Evolutionary conservation across 1,140 invertebrate species (phyloP), one percentile per base, ranked within the genome.

Genomic region (Oryctes rhinoceros): DNA sequence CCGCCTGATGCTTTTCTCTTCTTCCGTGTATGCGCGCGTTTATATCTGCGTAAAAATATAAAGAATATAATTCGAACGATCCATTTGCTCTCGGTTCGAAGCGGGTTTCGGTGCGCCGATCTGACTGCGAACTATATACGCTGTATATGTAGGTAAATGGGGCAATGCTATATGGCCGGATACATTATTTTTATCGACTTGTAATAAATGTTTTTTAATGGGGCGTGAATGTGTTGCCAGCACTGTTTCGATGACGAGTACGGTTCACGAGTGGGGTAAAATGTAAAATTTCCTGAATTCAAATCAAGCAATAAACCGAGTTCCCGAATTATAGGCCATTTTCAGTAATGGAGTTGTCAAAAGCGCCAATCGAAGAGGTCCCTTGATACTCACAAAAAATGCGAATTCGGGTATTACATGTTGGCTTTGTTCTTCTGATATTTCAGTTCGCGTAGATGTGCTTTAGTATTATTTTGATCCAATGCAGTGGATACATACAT

Each of bases 171-270:
- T 59, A 59, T 15, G 15, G 53, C 18, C 53, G 53, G 53, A 59
- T 59, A 59, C 15, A 59, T 59, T n/a, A 59, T 59, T 59, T 59
- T 59, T 59, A 59, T 59, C 53, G 53, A 59, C 53, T 59, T 59
- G 5, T 18, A 59, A 59, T 59, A 59, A 59, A 59, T 59, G n/a
- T 59, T 59, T 59, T 59, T 18, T 59, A 59, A 59, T 18, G 39
- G 39, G 39, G 39, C 39, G 39, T 44, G 39, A 44, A 44, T 44
- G 39, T 44, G 39, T 10, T 44, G 53, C 53, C 53, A 6, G 15
- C 53, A 59, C 13, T n/a, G 53, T 59, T 59, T 18, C 18, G 53
- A 59, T 18, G n/a, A n/a, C 49, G 49, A 53, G 6, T n/a, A 53
- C n/a, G 49, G 49, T 53, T 53, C 6, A 11, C n/a, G 49, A n/a